A percentile compares a stretch with the other conserved stretches of the same genome.
Conservation (phyloP, 2,888 invertebrate genomes). For the Oscheius sp. region DNA sequence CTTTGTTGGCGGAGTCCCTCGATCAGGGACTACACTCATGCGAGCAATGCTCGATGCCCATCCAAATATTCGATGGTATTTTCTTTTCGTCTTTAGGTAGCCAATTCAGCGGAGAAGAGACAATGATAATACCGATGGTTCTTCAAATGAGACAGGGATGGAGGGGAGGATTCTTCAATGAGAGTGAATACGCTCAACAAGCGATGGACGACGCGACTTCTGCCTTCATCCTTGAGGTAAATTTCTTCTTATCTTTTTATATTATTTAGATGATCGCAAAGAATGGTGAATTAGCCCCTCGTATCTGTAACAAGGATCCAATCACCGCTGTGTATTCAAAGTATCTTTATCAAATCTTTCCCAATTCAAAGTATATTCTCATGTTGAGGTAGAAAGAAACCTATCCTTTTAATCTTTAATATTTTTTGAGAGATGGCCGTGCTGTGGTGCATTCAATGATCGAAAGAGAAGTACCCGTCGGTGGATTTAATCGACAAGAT, state of each 20-base stretch:
- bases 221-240: conserved; percentile 80
- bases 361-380: conserved; percentile 81
- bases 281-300: conserved; percentile 87
- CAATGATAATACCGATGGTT: conserved; percentile 84
- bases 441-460: conserved; percentile 98
- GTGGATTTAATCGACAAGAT: conserved; percentile 82
- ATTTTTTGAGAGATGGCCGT: conserved; percentile 72
- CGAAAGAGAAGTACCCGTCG: conserved; percentile 84
- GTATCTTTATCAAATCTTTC: conserved; percentile 90
- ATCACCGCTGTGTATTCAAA: conserved; percentile 93
- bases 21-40: conserved; percentile 95
- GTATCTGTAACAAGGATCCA: conserved; percentile 97
- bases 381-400: conserved; percentile 11
- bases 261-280: conserved; percentile 80
- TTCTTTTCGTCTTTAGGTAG: neutral
- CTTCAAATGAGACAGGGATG: conserved; percentile 74
- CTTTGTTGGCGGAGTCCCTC: conserved; percentile 83
- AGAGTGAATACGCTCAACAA: conserved; percentile 89
- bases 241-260: too few species aligned
- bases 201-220: conserved; percentile 93
- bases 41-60: conserved; percentile 97
- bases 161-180: conserved; percentile 85
- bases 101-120: conserved; percentile 75
- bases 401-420: neutral
- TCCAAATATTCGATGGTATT: conserved; percentile 80